A percentile compares a stretch with the other conserved stretches of the same genome.
phyloP scores from a whole-genome alignment of 1,140 invertebrate genomes.

The Leguminivora glycinivorella region DNA sequence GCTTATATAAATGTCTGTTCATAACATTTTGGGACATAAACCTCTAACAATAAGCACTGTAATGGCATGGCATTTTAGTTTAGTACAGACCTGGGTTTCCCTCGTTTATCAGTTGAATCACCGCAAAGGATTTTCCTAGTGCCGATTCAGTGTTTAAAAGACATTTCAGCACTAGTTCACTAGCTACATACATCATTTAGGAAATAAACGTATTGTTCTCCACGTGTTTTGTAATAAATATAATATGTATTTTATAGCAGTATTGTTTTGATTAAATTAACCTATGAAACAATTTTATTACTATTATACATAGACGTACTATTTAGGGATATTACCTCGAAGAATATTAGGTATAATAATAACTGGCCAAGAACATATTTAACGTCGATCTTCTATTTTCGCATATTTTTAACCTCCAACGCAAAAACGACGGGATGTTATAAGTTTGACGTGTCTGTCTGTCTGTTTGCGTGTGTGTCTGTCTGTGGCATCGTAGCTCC shows the following conservation, averaged over 20 bases:
- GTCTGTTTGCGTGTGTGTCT: no score
- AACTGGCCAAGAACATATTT: no score
- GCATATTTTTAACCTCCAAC: no score
- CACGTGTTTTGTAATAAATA: neutral
- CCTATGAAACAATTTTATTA: neutral
- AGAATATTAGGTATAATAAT: neutral
- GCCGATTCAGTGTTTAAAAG: neutral
- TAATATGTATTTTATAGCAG: neutral
- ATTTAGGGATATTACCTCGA: neutral
- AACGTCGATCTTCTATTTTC: no score
- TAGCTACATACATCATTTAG: neutral
- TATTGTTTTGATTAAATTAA: neutral
- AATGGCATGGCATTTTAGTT: neutral
- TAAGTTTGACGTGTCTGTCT: no score
- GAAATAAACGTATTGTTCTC: neutral
- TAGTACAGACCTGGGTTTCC: neutral
- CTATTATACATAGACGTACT: neutral
- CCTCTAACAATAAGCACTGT: neutral
- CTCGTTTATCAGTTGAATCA: conserved; percentile 4
- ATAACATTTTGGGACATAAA: neutral
- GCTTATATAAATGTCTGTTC: neutral
- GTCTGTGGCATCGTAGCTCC: no score
- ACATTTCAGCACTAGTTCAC: neutral
- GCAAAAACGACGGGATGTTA: no score
- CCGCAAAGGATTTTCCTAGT: conserved; percentile 11